Evolutionary conservation across 2,888 invertebrate species (phyloP).

Genomic region (Lithophane ornitopus): DNA sequence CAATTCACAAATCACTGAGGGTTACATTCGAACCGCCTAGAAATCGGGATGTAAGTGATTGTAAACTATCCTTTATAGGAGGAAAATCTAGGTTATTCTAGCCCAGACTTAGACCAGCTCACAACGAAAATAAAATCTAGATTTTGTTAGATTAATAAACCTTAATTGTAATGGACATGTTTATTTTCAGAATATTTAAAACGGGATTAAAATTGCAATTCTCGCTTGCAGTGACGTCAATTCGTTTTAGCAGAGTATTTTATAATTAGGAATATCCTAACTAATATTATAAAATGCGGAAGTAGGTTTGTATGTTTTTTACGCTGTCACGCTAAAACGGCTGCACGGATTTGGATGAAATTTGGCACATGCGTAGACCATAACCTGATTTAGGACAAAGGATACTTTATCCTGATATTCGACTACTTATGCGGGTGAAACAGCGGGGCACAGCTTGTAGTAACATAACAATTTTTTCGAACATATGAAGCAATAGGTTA

Average conservation of each 20-base stretch:
- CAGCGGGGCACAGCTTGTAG: no score
- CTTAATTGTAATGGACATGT: neutral
- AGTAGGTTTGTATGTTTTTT: no score
- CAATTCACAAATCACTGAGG: constrained; percentile 57
- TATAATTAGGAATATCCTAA: constrained; percentile 2
- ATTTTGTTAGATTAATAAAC: neutral
- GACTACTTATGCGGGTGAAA: no score
- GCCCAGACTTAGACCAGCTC: neutral
- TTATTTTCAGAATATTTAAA: constrained; percentile 3
- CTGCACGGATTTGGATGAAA: no score
- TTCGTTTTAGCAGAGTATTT: neutral
- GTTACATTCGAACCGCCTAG: constrained; percentile 20
- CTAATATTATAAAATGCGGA: no score
- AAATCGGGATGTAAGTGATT: constrained; percentile 43
- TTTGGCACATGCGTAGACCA: no score
- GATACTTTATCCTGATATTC: no score
- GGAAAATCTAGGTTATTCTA: constrained; percentile 20
- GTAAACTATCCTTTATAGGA: constrained; percentile 30
- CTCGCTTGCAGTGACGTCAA: neutral
- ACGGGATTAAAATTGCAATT: constrained; percentile 2
- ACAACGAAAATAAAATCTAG: neutral
- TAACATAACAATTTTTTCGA: no score
- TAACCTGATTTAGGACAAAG: no score
- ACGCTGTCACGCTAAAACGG: no score
- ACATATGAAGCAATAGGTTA: no score